Conservation (phyloP, 1,140 invertebrate genomes). For the Geopemphigus sp. region DNA sequence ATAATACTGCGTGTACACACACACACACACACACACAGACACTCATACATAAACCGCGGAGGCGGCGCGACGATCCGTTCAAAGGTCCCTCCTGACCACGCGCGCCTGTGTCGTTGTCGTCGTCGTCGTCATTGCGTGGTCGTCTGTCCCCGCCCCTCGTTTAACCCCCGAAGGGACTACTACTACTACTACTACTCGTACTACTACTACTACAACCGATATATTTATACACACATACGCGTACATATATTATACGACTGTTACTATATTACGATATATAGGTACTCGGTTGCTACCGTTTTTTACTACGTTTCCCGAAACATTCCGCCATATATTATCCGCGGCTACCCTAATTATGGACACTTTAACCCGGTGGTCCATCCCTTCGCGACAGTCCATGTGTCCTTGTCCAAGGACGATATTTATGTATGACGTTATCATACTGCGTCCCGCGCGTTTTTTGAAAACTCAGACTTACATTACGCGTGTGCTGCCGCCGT, state of each 20-base stretch:
- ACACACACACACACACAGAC: background rate
- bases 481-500: too few relatives aligned
- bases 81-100: slow-evolving; percentile 46
- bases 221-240: background rate
- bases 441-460: too few relatives aligned
- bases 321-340: too few relatives aligned
- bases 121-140: slow-evolving; percentile 40
- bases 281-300: too few relatives aligned
- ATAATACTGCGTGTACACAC: slow-evolving; percentile 10
- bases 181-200: slow-evolving; percentile 3
- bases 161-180: slow-evolving; percentile 34
- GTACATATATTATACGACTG: background rate
- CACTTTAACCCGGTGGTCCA: too few relatives aligned
- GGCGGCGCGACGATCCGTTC: slow-evolving; percentile 32
- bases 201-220: background rate
- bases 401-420: slow-evolving; percentile 26
- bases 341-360: slow-evolving; percentile 10
- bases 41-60: background rate
- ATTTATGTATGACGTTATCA: too few relatives aligned
- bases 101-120: slow-evolving; percentile 15
- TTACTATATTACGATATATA: background rate
- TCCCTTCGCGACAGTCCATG: background rate
- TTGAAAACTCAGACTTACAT: too few relatives aligned
- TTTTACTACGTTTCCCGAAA: too few relatives aligned
- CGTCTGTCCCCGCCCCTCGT: slow-evolving; percentile 43